Evolutionary conservation across 2,113 vertebrate species (phyloP).

Genomic region (Toxotes jaculatrix): DNA sequence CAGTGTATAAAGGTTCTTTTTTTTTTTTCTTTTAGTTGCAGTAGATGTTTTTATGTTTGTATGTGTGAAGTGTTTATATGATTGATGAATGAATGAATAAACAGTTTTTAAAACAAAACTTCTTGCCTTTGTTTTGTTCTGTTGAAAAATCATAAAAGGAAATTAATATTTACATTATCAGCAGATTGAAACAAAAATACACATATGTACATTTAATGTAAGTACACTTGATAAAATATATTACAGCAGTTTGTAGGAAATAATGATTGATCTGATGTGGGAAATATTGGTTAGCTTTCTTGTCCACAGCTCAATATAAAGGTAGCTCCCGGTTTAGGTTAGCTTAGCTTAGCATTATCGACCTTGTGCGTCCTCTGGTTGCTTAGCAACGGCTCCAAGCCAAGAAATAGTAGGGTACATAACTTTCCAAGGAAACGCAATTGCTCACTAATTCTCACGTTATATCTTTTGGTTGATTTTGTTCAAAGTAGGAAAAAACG

Average conservation of each 20-base stretch:
- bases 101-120: conserved; percentile 49
- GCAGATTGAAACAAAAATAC: not conserved
- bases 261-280: not conserved
- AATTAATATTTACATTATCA: too few relatives aligned
- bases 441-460: too few relatives aligned
- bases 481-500: too few relatives aligned
- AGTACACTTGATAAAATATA: not conserved
- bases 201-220: not conserved
- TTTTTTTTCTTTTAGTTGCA: not conserved
- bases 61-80: conserved; percentile 48
- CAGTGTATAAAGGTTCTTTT: conserved; percentile 3
- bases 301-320: not conserved
- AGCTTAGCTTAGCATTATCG: not conserved
- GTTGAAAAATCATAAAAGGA: too few relatives aligned
- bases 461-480: too few relatives aligned
- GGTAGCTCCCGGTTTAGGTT: not conserved
- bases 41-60: conserved; percentile 48
- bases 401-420: not conserved
- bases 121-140: not conserved
- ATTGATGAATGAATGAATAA: conserved; percentile 59
- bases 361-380: not conserved
- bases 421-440: too few relatives aligned
- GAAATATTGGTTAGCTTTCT: not conserved
- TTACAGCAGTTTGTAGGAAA: not conserved
- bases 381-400: not conserved